Base-by-base conservation (phyloP, 2,888 invertebrate species). In the Rhimphoctona megacephalus region DNA sequence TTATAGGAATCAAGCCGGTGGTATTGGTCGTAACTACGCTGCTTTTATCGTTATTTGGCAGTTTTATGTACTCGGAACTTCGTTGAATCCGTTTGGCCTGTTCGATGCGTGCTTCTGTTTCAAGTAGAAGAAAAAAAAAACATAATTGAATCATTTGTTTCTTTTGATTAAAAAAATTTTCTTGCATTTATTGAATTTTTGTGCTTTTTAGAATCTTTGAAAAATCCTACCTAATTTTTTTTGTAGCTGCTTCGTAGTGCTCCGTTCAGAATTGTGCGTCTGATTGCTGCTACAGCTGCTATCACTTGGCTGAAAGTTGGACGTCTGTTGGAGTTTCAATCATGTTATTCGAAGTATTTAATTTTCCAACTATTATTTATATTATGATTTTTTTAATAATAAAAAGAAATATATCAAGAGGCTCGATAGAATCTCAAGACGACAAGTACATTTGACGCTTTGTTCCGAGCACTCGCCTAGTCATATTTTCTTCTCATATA, bases 41-140 rank as follows among this genome's bases (percentile, higher is more conserved):
- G 14, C 89, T 92, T 70, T 92, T 92, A 84, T 93, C 93, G 86
- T 91, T 91, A 81, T 91, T 92, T 66, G 94, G 91, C 83, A 94
- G 88, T 89, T 94, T 94, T 85, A 92, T 93, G 79, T 94, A 94
- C 82, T 94, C 94, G 52, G 94, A 93, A 74, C 91, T 93, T 54
- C 94, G 92, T 85, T 94, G 94, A 81, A 94, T 94, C 67, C 94
- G 93, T 87, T 94, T 94, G 0, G 94, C 94, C 88, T 94, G 94
- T 88, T 94, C 94, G 83, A 94, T 94, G 52, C 94, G 90, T 64
- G 93, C 94, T 87, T 94, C 94, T 94, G 87, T 49, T 61, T 30
- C 22, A 78, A 85, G 81, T 19, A 67, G n/a, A 57, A 39, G 0
- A 74, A 25, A 78, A n/a, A 22, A 30, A 72, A 73, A n/a, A 49